A percentile compares a stretch with the other conserved stretches of the same genome.
These are phyloP conservation scores for Elgaria multicarinata DNA, from an alignment of 2,113 vertebrate genomes.

Conservation along the genomic window DNA sequence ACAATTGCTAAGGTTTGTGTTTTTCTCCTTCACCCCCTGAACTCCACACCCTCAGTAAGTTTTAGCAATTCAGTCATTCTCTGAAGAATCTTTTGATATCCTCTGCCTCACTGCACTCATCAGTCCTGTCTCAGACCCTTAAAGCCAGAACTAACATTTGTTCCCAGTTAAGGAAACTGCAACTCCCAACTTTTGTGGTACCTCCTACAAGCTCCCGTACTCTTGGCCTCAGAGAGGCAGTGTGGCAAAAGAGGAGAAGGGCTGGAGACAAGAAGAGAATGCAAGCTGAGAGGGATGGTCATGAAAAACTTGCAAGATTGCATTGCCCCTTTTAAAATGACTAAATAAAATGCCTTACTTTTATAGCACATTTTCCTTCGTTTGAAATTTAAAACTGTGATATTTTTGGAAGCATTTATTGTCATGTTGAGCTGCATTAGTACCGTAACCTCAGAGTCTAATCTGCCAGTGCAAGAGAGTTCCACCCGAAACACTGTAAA, in stretches of 20 bases:
- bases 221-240: background rate
- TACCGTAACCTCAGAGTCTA: conserved; percentile 91
- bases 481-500: conserved; percentile 92
- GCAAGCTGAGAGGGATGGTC: background rate
- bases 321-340: background rate
- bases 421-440: conserved; percentile 97
- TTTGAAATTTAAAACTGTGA: conserved; percentile 99
- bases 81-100: no score
- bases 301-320: background rate
- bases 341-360: conserved; percentile 80
- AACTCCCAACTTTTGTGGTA: background rate
- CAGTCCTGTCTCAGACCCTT: no score
- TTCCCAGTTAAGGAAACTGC: background rate
- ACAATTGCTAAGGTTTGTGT: background rate
- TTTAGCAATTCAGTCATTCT: background rate
- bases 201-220: background rate
- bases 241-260: background rate
- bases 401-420: conserved; percentile 89
- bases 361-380: conserved; percentile 99
- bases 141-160: background rate
- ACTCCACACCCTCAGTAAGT: background rate
- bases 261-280: background rate
- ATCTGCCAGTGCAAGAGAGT: conserved; percentile 92
- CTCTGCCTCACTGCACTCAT: no score
- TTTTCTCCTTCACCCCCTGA: background rate